Conservation (phyloP, 2,888 invertebrate genomes). For the Eucera pruinosa region DNA sequence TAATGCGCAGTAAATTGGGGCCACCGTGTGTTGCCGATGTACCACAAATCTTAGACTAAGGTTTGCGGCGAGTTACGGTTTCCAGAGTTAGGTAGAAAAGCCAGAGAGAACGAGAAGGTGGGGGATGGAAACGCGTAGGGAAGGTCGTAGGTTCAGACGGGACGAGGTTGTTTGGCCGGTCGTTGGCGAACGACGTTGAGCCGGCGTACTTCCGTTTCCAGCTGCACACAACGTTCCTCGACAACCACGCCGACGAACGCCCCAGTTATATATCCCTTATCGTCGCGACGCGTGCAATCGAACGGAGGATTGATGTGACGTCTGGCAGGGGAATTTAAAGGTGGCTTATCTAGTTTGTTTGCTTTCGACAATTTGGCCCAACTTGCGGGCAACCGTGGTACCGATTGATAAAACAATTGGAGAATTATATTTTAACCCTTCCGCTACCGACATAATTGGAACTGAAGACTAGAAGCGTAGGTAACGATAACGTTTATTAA, state of each 20-base stretch:
- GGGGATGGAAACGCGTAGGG: neutral
- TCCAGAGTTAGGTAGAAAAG: conserved; percentile 41
- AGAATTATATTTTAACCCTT: too few relatives aligned
- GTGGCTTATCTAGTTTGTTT: conserved; percentile 43
- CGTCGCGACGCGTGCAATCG: conserved; percentile 24
- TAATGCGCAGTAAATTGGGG: conserved; percentile 77
- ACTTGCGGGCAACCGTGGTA: neutral
- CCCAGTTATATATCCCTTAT: conserved; percentile 59
- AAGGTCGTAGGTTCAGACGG: conserved; percentile 47
- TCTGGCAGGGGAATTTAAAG: conserved; percentile 34
- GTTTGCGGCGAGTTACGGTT: conserved; percentile 55
- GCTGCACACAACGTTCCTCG: conserved; percentile 42
- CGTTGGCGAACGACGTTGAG: conserved; percentile 41
- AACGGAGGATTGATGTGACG: neutral
- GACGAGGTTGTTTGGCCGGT: conserved; percentile 56
- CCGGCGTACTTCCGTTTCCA: conserved; percentile 32
- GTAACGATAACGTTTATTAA: too few relatives aligned
- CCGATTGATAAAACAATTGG: neutral
- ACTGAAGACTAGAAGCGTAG: too few relatives aligned
- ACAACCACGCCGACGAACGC: conserved; percentile 35
- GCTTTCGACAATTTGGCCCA: conserved; percentile 11
- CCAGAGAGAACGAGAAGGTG: conserved; percentile 22
- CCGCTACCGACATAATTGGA: too few relatives aligned
- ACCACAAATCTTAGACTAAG: conserved; percentile 73
- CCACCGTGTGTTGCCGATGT: conserved; percentile 75